Conservation (phyloP, 2,797 vertebrate species). For the Etheostoma perlongum region DNA sequence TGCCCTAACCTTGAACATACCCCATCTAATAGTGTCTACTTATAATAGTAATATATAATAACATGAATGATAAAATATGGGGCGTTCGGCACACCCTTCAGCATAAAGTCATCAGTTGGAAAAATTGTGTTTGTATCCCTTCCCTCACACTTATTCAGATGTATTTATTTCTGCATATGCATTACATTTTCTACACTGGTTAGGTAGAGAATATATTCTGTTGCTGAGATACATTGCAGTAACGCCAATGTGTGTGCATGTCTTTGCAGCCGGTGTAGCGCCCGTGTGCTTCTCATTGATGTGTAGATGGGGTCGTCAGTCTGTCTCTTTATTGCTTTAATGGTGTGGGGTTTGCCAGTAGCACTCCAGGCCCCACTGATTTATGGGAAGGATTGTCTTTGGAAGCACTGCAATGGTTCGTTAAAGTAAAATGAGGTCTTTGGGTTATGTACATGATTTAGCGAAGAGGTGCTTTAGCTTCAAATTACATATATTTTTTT, state of each 20-base stretch:
- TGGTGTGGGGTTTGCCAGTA: constrained; percentile 72
- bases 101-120: constrained; percentile 30
- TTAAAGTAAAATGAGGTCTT: constrained; percentile 66
- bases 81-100: constrained; percentile 18
- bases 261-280: constrained; percentile 46
- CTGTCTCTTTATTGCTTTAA: constrained; percentile 76
- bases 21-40: constrained; percentile 10
- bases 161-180: constrained; percentile 38
- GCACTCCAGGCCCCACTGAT: constrained; percentile 66
- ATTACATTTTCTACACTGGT: constrained; percentile 38
- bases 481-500: constrained; percentile 44
- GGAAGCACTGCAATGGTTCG: constrained; percentile 69
- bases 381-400: constrained; percentile 73
- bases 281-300: constrained; percentile 58
- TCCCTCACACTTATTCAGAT: constrained; percentile 5
- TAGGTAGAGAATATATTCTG: constrained; percentile 30
- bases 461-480: constrained; percentile 61
- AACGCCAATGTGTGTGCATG: constrained; percentile 26
- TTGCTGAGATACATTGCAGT: constrained; percentile 51
- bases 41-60: constrained; percentile 41
- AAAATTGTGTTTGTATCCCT: constrained; percentile 17
- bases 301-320: constrained; percentile 68
- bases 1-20: constrained; percentile 44
- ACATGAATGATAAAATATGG: neutral
- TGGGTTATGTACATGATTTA: constrained; percentile 73